phyloP scores from a whole-genome alignment of 1,140 invertebrate genomes.

The Solenopsis invicta region DNA sequence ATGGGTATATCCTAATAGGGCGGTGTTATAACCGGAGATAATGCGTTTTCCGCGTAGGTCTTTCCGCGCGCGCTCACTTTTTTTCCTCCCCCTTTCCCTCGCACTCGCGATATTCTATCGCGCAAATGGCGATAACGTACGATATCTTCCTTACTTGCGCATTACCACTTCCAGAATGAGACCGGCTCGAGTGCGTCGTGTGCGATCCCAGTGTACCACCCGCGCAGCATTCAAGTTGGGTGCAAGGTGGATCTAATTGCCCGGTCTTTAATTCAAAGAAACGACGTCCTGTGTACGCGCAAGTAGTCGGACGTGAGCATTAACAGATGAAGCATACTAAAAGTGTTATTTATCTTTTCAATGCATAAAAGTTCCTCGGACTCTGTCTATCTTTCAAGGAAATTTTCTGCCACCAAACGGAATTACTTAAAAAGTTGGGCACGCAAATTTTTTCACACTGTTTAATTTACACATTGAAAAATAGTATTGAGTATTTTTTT shows the following conservation, averaged over 20 bases:
- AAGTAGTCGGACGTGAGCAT: slow-evolving; percentile 4
- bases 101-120: slow-evolving; percentile 48
- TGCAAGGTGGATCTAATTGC: slow-evolving; percentile 59
- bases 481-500: background rate
- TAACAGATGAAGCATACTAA: background rate
- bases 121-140: slow-evolving; percentile 58
- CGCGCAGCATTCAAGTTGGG: slow-evolving; percentile 30
- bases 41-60: slow-evolving; percentile 75
- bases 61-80: slow-evolving; percentile 38
- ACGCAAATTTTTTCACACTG: background rate
- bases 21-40: slow-evolving; percentile 74
- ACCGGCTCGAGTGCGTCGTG: slow-evolving; percentile 43
- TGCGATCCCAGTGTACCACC: background rate
- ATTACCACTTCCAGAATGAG: slow-evolving; percentile 44
- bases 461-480: background rate
- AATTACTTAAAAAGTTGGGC: background rate
- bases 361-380: background rate
- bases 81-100: background rate
- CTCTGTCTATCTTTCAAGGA: background rate
- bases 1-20: slow-evolving; percentile 73
- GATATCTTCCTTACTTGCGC: slow-evolving; percentile 54
- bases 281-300: background rate
- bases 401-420: background rate
- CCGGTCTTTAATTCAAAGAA: slow-evolving; percentile 31
- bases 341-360: background rate